Base-by-base conservation (phyloP, 2,888 invertebrate genomes). In the Brenthis daphne region DNA sequence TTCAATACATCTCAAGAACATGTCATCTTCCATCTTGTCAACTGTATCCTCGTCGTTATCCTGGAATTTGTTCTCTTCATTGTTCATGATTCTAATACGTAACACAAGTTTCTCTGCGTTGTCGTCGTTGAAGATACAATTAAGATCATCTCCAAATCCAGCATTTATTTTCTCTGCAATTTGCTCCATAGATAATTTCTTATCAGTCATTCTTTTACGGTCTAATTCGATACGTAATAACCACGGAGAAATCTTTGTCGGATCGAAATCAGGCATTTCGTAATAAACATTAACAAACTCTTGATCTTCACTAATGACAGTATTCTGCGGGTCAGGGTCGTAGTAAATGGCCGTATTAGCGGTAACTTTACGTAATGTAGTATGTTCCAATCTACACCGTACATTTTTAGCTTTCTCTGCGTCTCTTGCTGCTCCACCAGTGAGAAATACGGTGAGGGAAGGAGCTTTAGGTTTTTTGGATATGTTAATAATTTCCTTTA, bases 371-470 rank as follows among this genome's bases (percentile, higher is more conserved):
- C 99, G 95, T 71, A 99, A 86, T 0, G 99, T 99, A 0, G 99
- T 99, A 83, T 99, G 99, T 93, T 99, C 99, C 77, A 99, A 92
- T 67, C 99, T 95, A 85, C 99, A 99, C 6, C 99, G 93, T 0
- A 99, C 99, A 88, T 99, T 99, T 92, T 99, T 99, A 0, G 99
- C 99, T 84, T 99, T 99, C 85, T 99, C 99, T 0, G 99, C 99
- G 92, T 99, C 99, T 80, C 99, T 95, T 0, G 99, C 99, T 0
- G 99, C 99, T 14, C 98, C 97, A n/a, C 99, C 99, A 6, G 97
- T 98, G 69, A 99, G 93, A 87, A 99, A 99, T 0, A 99, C 99
- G 0, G 99, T 99, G 66, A 99, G 95, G 0, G 99, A 99, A 0
- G 99, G 99, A 78, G 99, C 99, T 89, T 99, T 99, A 0, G 99